These are phyloP conservation scores for Sisyra nigra DNA, from an alignment of 2,888 invertebrate species.

Conservation along the genomic window DNA sequence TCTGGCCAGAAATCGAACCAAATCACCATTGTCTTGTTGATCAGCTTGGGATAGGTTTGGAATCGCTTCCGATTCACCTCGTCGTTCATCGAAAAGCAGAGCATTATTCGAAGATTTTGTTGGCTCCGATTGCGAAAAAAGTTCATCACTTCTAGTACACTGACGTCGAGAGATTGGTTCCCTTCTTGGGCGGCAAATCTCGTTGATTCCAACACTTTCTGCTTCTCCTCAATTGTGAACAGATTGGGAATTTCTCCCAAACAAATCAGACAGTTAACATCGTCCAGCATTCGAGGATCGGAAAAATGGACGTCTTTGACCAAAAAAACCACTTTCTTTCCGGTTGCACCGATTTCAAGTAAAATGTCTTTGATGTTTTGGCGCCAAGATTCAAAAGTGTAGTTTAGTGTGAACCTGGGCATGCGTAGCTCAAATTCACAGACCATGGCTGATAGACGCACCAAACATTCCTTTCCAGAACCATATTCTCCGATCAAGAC, in stretches of 20 bases:
- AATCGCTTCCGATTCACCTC: slow-evolving; percentile 61
- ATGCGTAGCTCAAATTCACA: slow-evolving; percentile 42
- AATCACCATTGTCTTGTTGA: slow-evolving; percentile 79
- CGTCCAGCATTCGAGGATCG: slow-evolving; percentile 63
- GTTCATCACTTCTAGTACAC: slow-evolving; percentile 51
- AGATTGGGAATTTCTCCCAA: slow-evolving; percentile 79
- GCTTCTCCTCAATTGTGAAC: slow-evolving; percentile 66
- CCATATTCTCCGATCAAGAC: slow-evolving; percentile 73
- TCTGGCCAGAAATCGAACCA: slow-evolving; percentile 87
- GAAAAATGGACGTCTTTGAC: slow-evolving; percentile 72
- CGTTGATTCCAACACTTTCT: slow-evolving; percentile 65
- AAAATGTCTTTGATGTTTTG: slow-evolving; percentile 61
- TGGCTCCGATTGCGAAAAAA: slow-evolving; percentile 66
- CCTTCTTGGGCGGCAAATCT: slow-evolving; percentile 56
- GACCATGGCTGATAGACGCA: slow-evolving; percentile 50
- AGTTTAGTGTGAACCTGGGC: slow-evolving; percentile 66
- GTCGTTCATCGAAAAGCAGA: slow-evolving; percentile 77
- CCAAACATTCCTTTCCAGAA: slow-evolving; percentile 69
- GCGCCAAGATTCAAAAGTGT: slow-evolving; percentile 63
- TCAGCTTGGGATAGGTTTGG: slow-evolving; percentile 65
- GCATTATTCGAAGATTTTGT: slow-evolving; percentile 63
- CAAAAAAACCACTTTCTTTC: slow-evolving; percentile 56
- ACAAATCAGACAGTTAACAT: slow-evolving; percentile 68
- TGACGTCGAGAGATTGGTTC: slow-evolving; percentile 67
- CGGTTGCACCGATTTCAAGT: slow-evolving; percentile 54